Conservation (phyloP, 2,797 vertebrate species). For the Pseudocheirus occidentalis region DNA sequence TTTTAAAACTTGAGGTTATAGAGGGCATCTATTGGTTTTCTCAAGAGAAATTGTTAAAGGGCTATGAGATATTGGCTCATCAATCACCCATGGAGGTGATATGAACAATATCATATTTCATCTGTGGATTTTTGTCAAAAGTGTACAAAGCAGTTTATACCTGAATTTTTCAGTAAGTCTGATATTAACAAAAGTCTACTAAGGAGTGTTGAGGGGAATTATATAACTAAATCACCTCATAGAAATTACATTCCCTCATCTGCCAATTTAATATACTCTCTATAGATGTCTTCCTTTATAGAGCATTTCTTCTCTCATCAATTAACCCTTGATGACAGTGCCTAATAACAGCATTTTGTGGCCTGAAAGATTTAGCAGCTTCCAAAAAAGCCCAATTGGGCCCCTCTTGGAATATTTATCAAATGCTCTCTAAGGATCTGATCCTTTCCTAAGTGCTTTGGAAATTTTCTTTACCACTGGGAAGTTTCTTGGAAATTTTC, state of each 20-base stretch:
- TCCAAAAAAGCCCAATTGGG: not conserved
- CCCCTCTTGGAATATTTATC: not conserved
- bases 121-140: not conserved
- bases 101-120: slow-evolving; percentile 2
- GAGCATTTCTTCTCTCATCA: not conserved
- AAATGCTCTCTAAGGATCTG: not conserved
- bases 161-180: slow-evolving; percentile 7
- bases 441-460: not conserved
- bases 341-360: slow-evolving; percentile 9
- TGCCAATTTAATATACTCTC: slow-evolving; percentile 5
- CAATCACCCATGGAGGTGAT: not conserved
- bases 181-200: not conserved
- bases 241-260: slow-evolving; percentile 7
- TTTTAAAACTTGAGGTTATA: not conserved
- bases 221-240: not conserved
- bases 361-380: not conserved
- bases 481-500: not conserved
- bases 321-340: slow-evolving; percentile 15
- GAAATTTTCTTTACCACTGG: not conserved
- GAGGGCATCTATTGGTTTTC: not conserved
- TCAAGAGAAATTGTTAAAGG: not conserved
- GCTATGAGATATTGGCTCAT: not conserved
- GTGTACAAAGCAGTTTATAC: not conserved
- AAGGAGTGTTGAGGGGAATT: not conserved
- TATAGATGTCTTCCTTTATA: not conserved